These are phyloP conservation scores for Lytechinus pictus DNA, from an alignment of 35 echinoderm and acorn worm species.

Conservation along the genomic window DNA sequence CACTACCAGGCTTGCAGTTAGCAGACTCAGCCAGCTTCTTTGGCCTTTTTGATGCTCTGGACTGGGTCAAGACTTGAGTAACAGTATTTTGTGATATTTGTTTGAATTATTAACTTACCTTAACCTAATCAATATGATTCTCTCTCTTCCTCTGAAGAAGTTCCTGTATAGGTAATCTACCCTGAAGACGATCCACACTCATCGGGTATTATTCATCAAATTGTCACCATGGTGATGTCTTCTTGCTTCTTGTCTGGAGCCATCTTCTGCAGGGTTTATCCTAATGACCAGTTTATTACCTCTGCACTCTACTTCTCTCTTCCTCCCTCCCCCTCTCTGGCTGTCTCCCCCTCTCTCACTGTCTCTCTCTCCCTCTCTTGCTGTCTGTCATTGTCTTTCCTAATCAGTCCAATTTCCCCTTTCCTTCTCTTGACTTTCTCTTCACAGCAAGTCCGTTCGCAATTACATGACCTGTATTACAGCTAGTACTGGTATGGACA, in stretches of 20 bases:
- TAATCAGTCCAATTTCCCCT: background rate
- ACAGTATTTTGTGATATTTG: background rate
- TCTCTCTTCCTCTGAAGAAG: background rate
- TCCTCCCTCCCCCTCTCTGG: background rate
- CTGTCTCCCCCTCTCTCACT: background rate
- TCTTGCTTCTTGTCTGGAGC: background rate
- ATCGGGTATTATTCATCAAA: background rate
- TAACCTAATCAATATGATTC: background rate
- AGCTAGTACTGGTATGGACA: background rate
- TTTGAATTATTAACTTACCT: constrained; percentile 13
- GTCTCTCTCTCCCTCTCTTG: background rate
- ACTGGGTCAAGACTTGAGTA: background rate
- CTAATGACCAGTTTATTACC: constrained; percentile 17
- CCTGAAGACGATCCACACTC: background rate
- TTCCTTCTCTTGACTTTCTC: background rate
- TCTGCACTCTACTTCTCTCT: background rate
- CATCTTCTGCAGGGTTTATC: constrained; percentile 8
- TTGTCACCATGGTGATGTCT: background rate
- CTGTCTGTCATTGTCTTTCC: background rate
- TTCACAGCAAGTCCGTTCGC: background rate
- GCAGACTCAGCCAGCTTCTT: background rate
- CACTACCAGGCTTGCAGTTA: background rate
- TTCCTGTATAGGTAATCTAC: background rate
- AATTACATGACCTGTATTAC: too few species aligned
- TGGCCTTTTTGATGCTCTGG: background rate